Evolutionary conservation across 2,113 vertebrate genomes (phyloP), one percentile per base, ranked within the genome.

Genomic region (Lynx canadensis): DNA sequence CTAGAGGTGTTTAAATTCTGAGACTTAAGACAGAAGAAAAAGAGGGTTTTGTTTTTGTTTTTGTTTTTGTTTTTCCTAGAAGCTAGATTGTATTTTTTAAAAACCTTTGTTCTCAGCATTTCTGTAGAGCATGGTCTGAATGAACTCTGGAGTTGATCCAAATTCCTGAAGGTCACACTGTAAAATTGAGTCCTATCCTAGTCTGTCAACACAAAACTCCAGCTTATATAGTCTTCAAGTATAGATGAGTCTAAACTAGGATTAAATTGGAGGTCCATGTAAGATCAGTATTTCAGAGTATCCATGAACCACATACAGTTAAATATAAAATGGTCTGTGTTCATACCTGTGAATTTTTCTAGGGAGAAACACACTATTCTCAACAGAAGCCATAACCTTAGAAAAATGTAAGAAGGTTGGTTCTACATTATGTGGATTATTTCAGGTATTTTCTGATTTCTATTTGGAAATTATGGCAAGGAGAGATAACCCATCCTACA

Each of bases 71-170:
- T 50, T 71, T n/a, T 66, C 1, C 38, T 73, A 0, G 13, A 83
- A 94, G 38, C 5, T 80, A 79, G 23, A 63, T 18, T 79, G 11
- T 73, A 63, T 36, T 57, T 92, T 97, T 86, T 14, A 91, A 89
- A 92, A 93, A 19, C 1, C 18, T 68, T 78, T 97, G n/a, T 94
- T 82, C 23, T 89, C 79, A 63, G 85, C 18, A 50, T 69, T 96
- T 96, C 68, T 86, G 18, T 81, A 73, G 60, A 50, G 4, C 60
- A 80, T 33, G 27, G 9, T 89, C 27, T 79, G 41, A 80, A 45
- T 82, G 79, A 96, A 69, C 19, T 27, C 15, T 27, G 31, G 38
- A 87, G 11, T 25, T 83, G 55, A 94, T 65, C 18, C 74, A 21
- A 52, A 81, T 14, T 87, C 76, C 38, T 10, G 2, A 11, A 71